These are phyloP conservation scores for Tonatia bakeri DNA, from an alignment of 2,113 vertebrate genomes.

Conservation along the genomic window DNA sequence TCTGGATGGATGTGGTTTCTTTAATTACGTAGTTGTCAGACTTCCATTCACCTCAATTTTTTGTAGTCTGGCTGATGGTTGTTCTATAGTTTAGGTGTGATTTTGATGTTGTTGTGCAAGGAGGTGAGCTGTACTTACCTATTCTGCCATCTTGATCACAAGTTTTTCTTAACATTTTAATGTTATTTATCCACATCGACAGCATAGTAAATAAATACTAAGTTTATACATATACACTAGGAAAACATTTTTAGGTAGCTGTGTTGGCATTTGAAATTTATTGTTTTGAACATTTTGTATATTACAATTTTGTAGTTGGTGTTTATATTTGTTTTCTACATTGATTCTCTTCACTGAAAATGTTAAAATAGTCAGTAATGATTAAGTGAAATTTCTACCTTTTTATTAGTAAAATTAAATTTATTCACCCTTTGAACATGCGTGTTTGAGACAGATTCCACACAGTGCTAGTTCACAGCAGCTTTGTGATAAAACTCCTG, in stretches of 20 bases:
- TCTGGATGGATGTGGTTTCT: no score
- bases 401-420: not conserved
- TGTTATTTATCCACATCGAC: not conserved
- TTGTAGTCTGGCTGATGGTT: no score
- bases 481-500: not conserved
- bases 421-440: not conserved
- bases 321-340: not conserved
- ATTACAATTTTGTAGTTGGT: not conserved
- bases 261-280: not conserved
- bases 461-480: accelerated
- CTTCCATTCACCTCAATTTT: no score
- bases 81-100: no score
- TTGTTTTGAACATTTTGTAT: not conserved
- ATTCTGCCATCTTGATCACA: no score
- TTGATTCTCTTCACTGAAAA: not conserved
- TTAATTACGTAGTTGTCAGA: no score
- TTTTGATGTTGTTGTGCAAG: no score
- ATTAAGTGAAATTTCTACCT: not conserved
- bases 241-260: not conserved
- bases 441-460: not conserved
- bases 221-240: not conserved
- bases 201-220: not conserved
- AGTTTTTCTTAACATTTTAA: not conserved
- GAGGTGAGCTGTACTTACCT: no score
- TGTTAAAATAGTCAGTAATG: not conserved